Base-by-base conservation (phyloP, 2,888 invertebrate species). In the Philonicus albiceps region DNA sequence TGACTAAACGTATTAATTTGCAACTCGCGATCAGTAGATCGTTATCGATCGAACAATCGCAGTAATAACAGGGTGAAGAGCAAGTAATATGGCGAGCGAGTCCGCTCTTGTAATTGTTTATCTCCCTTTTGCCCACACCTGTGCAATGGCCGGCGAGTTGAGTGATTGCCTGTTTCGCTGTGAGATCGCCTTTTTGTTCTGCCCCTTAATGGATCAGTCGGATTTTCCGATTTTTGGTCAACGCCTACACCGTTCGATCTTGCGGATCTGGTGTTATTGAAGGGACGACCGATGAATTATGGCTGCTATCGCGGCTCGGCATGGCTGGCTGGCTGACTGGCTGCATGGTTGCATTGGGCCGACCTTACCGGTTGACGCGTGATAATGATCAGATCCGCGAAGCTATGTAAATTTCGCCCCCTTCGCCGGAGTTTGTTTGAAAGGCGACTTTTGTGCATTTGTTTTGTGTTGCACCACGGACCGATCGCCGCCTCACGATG, bases 1-100 rank as follows among this genome's bases (percentile, higher is more conserved):
- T 55, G 55, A 73, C 73, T 84, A 73, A 84, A 84, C 84, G 84
- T 84, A 84, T 84, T 84, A 84, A 84, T 84, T 84, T 84, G 84
- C 73, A 73, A 72, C 40, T 73, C 40, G 72, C 43, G 73, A 84
- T 84, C 84, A 73, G 43, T 73, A 73, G 84, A 84, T 84, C 73
- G 84, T 84, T 84, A 84, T 84, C 84, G 84, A 73, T 73, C 72
- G 81, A 81, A 81, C 81, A 81, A 81, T 81, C 81, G 55, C 55
- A 81, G 34, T 81, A 81, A 81, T 81, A 81, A 81, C 81, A 81
- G 81, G 81, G 81, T 81, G 81, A 81, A 81, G 81, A 81, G 81
- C 81, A 81, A 81, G 55, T 81, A 55, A 55, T 55, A 37, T 64
- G 34, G 81, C 81, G 81, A 55, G 16, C 27, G 55, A 81, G 55